phyloP scores from a whole-genome alignment of 2,113 vertebrate species.

The Pardalotus punctatus region DNA sequence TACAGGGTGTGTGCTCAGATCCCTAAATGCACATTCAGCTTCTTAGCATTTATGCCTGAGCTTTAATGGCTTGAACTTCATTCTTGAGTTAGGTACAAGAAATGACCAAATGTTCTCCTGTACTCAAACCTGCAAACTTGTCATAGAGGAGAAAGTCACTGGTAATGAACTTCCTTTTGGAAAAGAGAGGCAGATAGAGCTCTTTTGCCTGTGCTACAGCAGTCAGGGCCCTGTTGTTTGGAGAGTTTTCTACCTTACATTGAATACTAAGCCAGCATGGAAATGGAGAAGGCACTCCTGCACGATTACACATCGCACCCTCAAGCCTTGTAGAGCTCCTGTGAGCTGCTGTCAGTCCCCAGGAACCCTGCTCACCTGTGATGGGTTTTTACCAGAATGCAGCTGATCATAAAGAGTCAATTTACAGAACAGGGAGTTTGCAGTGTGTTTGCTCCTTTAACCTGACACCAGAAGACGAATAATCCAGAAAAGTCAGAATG shows the following conservation, averaged over 20 bases:
- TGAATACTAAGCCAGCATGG: not conserved
- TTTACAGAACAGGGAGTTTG: not conserved
- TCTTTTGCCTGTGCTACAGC: not conserved
- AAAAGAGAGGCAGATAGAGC: not conserved
- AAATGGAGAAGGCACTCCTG: not conserved
- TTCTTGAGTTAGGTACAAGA: not conserved
- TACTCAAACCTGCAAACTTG: not conserved
- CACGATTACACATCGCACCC: fast-evolving
- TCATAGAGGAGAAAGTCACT: not conserved
- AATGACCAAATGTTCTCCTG: not conserved
- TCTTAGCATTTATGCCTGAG: not conserved
- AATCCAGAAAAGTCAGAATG: not conserved
- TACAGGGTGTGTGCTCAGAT: not conserved
- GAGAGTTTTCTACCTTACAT: not conserved
- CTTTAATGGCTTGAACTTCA: not conserved
- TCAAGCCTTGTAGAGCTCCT: not conserved
- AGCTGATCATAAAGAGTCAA: not conserved
- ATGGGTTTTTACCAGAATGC: not conserved
- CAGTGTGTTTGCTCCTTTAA: not conserved
- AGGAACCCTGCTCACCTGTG: not conserved
- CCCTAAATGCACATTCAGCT: not conserved
- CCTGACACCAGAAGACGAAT: not conserved
- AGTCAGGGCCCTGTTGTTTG: fast-evolving
- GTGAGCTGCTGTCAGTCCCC: not conserved
- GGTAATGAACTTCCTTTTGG: not conserved